A percentile compares a stretch with the other conserved stretches of the same genome.
These are phyloP conservation scores for Xanthia togata DNA, from an alignment of 2,888 invertebrate species.

Conservation along the genomic window DNA sequence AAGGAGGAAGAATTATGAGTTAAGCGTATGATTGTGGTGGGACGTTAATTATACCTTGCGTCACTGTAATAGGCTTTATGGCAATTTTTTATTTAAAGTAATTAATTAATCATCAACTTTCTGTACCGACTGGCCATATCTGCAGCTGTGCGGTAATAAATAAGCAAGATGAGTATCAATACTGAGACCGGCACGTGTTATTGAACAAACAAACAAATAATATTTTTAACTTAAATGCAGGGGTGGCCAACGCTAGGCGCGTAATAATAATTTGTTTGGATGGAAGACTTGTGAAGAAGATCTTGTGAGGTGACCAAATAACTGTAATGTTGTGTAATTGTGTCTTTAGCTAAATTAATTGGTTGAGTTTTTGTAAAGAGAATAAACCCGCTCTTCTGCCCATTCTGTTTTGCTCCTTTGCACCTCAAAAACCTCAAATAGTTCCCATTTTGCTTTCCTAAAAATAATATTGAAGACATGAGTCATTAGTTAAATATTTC, in stretches of 20 bases:
- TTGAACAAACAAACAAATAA: conserved; percentile 8
- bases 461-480: too few relatives aligned
- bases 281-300: too few relatives aligned
- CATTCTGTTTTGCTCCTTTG: conserved; percentile 63
- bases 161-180: background rate
- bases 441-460: too few relatives aligned
- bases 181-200: conserved; percentile 51
- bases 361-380: background rate
- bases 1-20: too few relatives aligned
- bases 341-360: background rate
- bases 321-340: background rate
- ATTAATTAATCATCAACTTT: background rate
- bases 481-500: too few relatives aligned
- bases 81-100: background rate
- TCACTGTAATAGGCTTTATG: background rate
- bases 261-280: background rate
- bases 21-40: background rate
- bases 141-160: too few relatives aligned
- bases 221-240: background rate
- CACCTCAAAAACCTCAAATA: background rate
- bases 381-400: conserved; percentile 30
- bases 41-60: background rate
- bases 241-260: background rate
- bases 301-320: background rate
- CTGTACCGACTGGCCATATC: background rate